Percentiles rank a stretch among this genome's conserved stretches.
Conservation (phyloP, 2,888 invertebrate species). For the Pinctada fucata region DNA sequence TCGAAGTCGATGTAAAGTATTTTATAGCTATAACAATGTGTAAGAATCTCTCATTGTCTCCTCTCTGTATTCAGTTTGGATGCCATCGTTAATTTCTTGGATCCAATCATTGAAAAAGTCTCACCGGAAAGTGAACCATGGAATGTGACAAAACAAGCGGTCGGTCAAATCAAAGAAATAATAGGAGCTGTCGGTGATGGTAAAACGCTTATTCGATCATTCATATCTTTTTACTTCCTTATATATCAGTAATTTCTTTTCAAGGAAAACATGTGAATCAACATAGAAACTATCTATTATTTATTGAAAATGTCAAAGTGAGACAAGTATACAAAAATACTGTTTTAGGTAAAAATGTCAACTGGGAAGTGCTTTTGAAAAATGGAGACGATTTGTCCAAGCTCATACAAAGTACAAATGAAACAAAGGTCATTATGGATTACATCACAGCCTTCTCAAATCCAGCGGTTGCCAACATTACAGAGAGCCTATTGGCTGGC, state of each 20-base stretch:
- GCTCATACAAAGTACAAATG: background rate
- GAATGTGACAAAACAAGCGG: constrained; percentile 23
- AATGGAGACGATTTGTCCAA: background rate
- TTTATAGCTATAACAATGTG: too few species aligned
- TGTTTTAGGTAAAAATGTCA: constrained; percentile 15
- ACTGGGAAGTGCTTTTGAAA: constrained; percentile 19
- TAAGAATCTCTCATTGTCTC: too few species aligned
- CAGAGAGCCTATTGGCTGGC: background rate
- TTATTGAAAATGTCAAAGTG: background rate
- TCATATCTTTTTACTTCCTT: too few species aligned
- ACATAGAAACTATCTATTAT: background rate
- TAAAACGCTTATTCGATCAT: background rate
- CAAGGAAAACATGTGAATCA: too few species aligned
- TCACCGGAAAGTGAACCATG: constrained; percentile 11
- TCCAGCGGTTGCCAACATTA: constrained; percentile 9
- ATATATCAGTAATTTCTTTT: too few species aligned
- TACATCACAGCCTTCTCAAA: background rate
- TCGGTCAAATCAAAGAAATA: constrained; percentile 8
- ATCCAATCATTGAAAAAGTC: constrained; percentile 24
- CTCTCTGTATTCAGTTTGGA: constrained; percentile 27
- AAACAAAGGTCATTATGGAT: background rate
- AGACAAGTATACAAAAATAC: too few species aligned
- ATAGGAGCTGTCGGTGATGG: constrained; percentile 17
- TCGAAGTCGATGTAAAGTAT: too few species aligned
- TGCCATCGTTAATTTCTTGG: constrained; percentile 22